These are phyloP conservation scores for Pseudois nayaur DNA, from an alignment of 2,113 vertebrate species.

Conservation along the genomic window DNA sequence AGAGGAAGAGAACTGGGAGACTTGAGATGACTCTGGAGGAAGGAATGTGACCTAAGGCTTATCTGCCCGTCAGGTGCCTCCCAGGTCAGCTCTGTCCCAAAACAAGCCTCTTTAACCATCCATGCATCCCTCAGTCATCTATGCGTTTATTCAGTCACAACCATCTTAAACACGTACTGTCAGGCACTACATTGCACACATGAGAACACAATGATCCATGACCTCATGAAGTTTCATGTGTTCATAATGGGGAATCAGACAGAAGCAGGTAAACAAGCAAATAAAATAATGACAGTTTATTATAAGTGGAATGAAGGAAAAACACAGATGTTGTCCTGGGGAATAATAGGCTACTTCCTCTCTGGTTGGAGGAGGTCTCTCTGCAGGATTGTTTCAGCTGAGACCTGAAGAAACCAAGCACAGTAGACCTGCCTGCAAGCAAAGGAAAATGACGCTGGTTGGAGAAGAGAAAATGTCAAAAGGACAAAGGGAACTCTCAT, in stretches of 20 bases:
- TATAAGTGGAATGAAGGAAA: neutral
- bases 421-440: neutral
- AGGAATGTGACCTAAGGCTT: neutral
- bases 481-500: neutral
- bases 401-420: neutral
- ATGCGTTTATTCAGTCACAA: neutral
- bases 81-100: neutral
- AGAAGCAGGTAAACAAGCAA: neutral
- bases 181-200: too few species aligned
- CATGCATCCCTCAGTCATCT: too few species aligned
- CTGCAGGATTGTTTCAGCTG: neutral
- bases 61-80: neutral
- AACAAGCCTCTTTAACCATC: neutral
- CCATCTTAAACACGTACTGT: neutral
- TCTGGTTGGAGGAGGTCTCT: neutral
- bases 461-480: neutral
- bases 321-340: neutral
- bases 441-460: neutral
- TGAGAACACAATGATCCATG: neutral
- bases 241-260: neutral
- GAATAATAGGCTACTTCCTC: neutral
- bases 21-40: neutral
- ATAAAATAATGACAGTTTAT: neutral
- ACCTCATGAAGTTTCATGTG: neutral
- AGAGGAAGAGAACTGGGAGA: neutral